Percentiles rank a stretch among this genome's conserved stretches.
phyloP scores from a whole-genome alignment of 2,113 vertebrate genomes.

The Pandion haliaetus region DNA sequence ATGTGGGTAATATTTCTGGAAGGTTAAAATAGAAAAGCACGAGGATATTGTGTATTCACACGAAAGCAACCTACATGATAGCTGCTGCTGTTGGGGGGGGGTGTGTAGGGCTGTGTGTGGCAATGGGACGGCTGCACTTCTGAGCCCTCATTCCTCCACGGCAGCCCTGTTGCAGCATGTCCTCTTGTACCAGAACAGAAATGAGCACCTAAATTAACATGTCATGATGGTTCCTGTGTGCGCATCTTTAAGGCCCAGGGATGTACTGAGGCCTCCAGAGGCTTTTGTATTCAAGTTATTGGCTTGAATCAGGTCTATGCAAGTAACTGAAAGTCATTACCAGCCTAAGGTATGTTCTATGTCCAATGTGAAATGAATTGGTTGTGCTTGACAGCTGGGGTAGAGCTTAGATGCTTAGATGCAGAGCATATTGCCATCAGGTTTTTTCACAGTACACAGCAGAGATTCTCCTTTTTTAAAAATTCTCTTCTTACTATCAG shows the following conservation, averaged over 20 bases:
- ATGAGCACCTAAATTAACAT: background rate
- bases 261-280: background rate
- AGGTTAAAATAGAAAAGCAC: background rate
- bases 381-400: conserved; percentile 31
- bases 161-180: background rate
- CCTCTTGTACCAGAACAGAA: background rate
- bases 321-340: conserved; percentile 54
- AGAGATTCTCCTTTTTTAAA: background rate
- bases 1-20: background rate
- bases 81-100: background rate
- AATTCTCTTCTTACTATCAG: background rate
- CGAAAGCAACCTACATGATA: background rate
- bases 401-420: conserved; percentile 22
- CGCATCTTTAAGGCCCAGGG: background rate
- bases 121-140: background rate
- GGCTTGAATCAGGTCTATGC: background rate
- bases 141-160: fast-evolving
- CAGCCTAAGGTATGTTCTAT: conserved; percentile 42
- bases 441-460: background rate
- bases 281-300: background rate
- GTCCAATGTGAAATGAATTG: conserved; percentile 13
- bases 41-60: background rate
- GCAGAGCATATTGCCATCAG: conserved; percentile 54
- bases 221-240: background rate
- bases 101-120: too few species aligned